Conservation (phyloP, 2,888 invertebrate species). For the Synanthedon formicaeformis region DNA sequence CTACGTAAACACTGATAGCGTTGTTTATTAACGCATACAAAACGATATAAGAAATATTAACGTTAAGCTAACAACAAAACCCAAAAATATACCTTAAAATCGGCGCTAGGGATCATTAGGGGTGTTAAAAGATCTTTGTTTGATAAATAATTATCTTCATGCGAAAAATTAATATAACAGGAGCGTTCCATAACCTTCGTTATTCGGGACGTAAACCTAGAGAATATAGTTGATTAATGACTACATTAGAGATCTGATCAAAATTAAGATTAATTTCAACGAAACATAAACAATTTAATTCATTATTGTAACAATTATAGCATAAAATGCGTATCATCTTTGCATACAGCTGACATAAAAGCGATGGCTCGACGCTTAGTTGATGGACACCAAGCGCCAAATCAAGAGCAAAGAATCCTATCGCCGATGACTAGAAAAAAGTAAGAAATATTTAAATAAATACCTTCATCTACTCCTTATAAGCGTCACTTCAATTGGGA, state of each 20-base stretch:
- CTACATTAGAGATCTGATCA: constrained; percentile 18
- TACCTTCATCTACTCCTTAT: constrained; percentile 78
- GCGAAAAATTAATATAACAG: constrained; percentile 51
- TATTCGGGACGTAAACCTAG: constrained; percentile 50
- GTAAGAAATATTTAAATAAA: constrained; percentile 13
- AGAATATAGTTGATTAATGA: constrained; percentile 38
- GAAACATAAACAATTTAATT: constrained; percentile 52
- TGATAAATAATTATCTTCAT: constrained; percentile 49
- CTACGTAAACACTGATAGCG: constrained; percentile 48
- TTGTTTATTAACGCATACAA: constrained; percentile 35
- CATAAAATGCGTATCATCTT: constrained; percentile 64
- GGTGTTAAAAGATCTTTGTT: constrained; percentile 46
- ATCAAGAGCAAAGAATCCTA: constrained; percentile 22
- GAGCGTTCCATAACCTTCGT: constrained; percentile 63
- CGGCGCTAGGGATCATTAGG: constrained; percentile 58
- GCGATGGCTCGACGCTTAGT: constrained; percentile 53
- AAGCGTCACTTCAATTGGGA: constrained; percentile 59
- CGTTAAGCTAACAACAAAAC: constrained; percentile 11
- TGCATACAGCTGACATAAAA: constrained; percentile 67
- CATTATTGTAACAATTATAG: constrained; percentile 44
- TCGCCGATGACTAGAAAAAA: constrained; percentile 18
- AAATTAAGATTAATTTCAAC: constrained; percentile 21
- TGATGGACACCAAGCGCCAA: constrained; percentile 51
- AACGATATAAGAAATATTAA: constrained; percentile 14
- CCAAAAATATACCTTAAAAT: constrained; percentile 45